A percentile compares a stretch with the other conserved stretches of the same genome.
phyloP scores from a whole-genome alignment of 2,113 vertebrate species.

The Bubo bubo region DNA sequence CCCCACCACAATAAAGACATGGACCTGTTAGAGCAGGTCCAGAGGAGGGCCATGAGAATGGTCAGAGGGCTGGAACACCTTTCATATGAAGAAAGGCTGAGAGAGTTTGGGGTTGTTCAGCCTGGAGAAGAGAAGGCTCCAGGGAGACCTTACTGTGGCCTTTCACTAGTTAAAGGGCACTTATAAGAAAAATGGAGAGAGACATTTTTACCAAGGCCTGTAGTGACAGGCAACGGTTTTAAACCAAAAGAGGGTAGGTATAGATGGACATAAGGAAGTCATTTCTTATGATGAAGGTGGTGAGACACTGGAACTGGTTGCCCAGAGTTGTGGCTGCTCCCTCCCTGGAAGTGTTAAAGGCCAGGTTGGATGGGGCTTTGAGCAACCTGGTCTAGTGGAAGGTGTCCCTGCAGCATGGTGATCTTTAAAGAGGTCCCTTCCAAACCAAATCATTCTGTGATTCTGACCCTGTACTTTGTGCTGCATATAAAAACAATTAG shows the following conservation, averaged over 20 bases:
- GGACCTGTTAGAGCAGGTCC: fast-evolving
- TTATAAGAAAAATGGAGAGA: not conserved
- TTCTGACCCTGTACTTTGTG: not conserved
- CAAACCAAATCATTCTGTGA: not conserved
- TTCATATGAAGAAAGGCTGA: not conserved
- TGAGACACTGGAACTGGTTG: not conserved
- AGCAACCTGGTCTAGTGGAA: not conserved
- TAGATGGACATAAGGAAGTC: not conserved
- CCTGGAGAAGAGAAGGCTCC: not conserved
- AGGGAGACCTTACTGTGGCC: fast-evolving
- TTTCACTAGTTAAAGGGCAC: not conserved
- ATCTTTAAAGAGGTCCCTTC: not conserved
- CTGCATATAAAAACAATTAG: not conserved
- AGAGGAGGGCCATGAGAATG: not conserved
- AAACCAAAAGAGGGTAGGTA: not conserved
- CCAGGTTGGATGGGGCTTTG: not conserved
- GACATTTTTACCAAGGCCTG: not conserved
- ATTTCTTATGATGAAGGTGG: not conserved
- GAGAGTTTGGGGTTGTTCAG: not conserved
- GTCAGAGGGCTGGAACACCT: not conserved
- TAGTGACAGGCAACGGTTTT: not conserved
- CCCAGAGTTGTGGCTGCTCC: not conserved
- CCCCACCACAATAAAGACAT: not conserved
- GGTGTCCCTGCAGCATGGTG: not conserved
- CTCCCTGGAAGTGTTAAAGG: not conserved